A percentile compares a stretch with the other conserved stretches of the same genome.
Evolutionary conservation across 2,113 vertebrate species (phyloP).

Genomic region (Tychaedon coryphoeus): DNA sequence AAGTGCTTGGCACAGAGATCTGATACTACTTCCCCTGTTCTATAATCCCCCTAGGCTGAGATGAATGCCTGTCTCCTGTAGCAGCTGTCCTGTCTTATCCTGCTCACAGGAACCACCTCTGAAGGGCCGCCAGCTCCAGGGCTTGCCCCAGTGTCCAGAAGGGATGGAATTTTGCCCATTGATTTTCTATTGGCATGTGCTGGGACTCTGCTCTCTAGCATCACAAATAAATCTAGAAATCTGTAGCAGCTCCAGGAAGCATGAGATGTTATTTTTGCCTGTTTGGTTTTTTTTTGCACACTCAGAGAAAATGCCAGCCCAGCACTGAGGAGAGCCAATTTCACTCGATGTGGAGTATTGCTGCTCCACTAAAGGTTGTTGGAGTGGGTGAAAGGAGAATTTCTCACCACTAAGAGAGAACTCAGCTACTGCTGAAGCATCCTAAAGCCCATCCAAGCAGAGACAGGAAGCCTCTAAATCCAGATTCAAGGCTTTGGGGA

Average conservation of each 20-base stretch:
- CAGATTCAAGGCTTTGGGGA: background rate
- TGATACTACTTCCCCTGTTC: background rate
- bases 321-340: background rate
- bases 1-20: background rate
- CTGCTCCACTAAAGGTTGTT: background rate
- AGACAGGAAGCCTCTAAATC: background rate
- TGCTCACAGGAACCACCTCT: background rate
- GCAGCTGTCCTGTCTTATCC: background rate
- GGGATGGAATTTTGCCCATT: background rate
- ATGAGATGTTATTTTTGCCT: background rate
- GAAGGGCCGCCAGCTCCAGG: background rate
- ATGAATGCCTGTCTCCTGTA: fast-evolving
- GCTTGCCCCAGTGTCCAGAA: background rate
- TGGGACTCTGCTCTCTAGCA: background rate
- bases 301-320: background rate
- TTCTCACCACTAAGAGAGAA: background rate
- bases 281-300: fast-evolving
- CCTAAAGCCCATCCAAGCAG: background rate
- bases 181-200: background rate
- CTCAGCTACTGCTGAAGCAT: background rate
- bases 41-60: background rate
- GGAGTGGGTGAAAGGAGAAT: background rate
- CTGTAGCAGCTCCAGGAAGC: background rate
- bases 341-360: background rate
- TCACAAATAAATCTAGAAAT: background rate